A percentile compares a stretch with the other conserved stretches of the same genome.
These are phyloP conservation scores for Apaloderma vittatum DNA, from an alignment of 2,113 vertebrate species.

Conservation along the genomic window DNA sequence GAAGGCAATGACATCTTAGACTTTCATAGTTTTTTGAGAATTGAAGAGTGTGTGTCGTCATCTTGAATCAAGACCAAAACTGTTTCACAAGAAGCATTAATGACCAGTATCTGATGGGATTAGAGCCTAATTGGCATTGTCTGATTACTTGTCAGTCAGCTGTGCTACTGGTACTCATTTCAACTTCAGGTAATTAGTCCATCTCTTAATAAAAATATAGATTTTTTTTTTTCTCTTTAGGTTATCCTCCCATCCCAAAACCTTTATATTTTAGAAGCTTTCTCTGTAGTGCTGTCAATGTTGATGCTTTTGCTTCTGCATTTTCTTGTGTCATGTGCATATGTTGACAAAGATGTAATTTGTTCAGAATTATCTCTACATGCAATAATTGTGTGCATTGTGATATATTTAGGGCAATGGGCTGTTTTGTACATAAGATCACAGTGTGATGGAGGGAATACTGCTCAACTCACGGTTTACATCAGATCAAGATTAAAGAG, in stretches of 20 bases:
- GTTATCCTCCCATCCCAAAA: background rate
- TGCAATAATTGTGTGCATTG: background rate
- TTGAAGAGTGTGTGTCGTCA: background rate
- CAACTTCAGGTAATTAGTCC: background rate
- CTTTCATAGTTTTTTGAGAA: background rate
- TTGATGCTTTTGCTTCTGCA: background rate
- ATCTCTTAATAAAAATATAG: background rate
- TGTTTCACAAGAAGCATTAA: background rate
- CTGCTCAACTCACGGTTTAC: background rate
- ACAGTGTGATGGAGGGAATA: background rate
- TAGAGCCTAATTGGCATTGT: background rate
- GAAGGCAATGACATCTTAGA: background rate
- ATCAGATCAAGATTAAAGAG: background rate
- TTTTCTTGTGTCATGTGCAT: background rate
- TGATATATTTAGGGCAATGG: background rate
- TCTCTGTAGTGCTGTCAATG: background rate
- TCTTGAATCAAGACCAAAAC: background rate
- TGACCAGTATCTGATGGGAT: background rate
- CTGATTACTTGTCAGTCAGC: background rate
- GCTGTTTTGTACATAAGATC: background rate
- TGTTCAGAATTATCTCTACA: background rate
- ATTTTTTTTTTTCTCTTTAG: background rate
- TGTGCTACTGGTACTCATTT: background rate
- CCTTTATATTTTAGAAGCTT: background rate
- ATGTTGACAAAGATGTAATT: background rate